A percentile compares a stretch with the other conserved stretches of the same genome.
phyloP scores from a whole-genome alignment of 2,797 vertebrate species.

The Lutra lutra region DNA sequence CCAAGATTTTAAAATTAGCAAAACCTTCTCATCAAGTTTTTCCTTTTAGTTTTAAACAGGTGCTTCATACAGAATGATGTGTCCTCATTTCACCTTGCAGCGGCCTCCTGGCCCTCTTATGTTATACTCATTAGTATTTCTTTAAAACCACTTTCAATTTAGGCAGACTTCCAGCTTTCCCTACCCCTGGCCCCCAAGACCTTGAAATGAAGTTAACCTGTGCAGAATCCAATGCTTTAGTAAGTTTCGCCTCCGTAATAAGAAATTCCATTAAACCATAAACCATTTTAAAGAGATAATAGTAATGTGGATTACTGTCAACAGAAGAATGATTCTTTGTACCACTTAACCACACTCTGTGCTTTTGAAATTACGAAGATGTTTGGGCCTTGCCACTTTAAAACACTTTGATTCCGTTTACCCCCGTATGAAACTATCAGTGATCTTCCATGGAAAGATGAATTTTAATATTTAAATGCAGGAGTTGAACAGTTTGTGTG shows the following conservation, averaged over 20 bases:
- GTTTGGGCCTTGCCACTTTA: not conserved
- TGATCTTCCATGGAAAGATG: not conserved
- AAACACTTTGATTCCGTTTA: not conserved
- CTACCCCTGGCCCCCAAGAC: not conserved
- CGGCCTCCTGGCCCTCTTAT: constrained; percentile 22
- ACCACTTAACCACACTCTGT: not conserved
- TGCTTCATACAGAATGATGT: not conserved
- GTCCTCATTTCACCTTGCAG: constrained; percentile 42
- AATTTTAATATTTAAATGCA: constrained; percentile 34
- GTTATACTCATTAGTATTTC: constrained; percentile 23
- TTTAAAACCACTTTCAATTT: constrained; percentile 47
- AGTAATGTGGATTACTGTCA: constrained; percentile 36
- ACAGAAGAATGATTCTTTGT: constrained; percentile 54
- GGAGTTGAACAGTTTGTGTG: not conserved
- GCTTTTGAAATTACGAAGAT: not conserved
- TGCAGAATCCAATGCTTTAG: not conserved
- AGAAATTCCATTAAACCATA: constrained; percentile 55
- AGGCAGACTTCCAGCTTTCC: constrained; percentile 37
- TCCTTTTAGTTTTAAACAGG: not conserved
- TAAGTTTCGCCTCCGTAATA: constrained; percentile 23
- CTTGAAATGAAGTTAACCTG: constrained; percentile 54
- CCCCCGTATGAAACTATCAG: not conserved
- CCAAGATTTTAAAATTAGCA: constrained; percentile 20
- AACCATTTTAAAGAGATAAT: constrained; percentile 49
- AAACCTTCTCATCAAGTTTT: not conserved